Evolutionary conservation across 2,113 vertebrate species (phyloP).

Genomic region (Elephantulus edwardii): DNA sequence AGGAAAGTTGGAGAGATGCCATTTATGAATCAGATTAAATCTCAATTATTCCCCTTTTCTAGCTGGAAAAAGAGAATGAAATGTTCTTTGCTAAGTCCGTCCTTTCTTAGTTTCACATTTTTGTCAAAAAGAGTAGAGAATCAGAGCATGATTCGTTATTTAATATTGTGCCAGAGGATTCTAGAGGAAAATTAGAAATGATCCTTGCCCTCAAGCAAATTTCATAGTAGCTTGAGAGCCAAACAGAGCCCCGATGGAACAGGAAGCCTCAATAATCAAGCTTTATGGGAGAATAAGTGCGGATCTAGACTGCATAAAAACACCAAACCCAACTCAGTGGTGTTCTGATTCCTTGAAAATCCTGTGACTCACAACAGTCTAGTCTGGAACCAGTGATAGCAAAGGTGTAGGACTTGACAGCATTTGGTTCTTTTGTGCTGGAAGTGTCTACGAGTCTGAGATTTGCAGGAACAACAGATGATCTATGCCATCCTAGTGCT

Average conservation of each 20-base stretch:
- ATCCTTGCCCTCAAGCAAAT: slow-evolving; percentile 28
- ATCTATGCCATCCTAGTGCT: not conserved
- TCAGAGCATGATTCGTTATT: not conserved
- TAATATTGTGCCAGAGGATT: slow-evolving; percentile 6
- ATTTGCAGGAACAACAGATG: not conserved
- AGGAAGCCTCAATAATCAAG: too few relatives aligned
- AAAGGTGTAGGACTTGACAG: too few relatives aligned
- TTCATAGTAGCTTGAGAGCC: not conserved
- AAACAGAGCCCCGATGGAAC: not conserved
- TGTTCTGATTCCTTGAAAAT: too few relatives aligned
- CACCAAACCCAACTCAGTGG: too few relatives aligned
- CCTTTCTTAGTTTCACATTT: not conserved
- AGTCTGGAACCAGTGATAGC: too few relatives aligned
- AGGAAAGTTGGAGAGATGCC: not conserved
- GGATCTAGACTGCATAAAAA: too few relatives aligned
- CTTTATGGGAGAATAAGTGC: slow-evolving; percentile 22
- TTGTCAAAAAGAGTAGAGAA: slow-evolving; percentile 41
- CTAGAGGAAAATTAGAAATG: slow-evolving; percentile 39
- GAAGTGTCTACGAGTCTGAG: too few relatives aligned
- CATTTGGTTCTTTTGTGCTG: too few relatives aligned
- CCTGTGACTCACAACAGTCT: too few relatives aligned
- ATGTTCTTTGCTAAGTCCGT: not conserved
- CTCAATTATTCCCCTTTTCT: not conserved
- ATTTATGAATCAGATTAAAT: not conserved
- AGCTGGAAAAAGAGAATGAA: not conserved